These are phyloP conservation scores for Triplophysa dalaica DNA, from an alignment of 2,113 vertebrate species.

Conservation along the genomic window DNA sequence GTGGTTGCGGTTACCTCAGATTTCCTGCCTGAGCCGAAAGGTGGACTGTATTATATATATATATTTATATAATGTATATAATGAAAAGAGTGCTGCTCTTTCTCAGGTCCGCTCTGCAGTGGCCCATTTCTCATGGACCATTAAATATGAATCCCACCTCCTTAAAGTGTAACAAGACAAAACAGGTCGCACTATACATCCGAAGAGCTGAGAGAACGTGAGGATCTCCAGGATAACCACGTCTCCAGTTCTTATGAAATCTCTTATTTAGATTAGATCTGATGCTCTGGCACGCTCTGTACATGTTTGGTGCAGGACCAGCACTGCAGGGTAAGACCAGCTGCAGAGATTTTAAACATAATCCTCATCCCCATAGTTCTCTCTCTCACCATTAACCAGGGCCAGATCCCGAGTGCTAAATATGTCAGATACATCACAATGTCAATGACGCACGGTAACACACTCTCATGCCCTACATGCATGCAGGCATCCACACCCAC, in stretches of 20 bases:
- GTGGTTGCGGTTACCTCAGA: not conserved
- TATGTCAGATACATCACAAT: slow-evolving; percentile 21
- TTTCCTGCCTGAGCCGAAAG: not conserved
- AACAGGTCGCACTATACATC: slow-evolving; percentile 7
- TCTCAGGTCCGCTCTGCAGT: slow-evolving; percentile 44
- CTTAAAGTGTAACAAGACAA: not conserved
- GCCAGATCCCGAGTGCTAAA: slow-evolving; percentile 27
- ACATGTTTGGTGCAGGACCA: slow-evolving; percentile 16
- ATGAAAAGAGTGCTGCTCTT: slow-evolving; percentile 42
- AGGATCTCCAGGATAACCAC: not conserved
- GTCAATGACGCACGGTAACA: slow-evolving; percentile 14
- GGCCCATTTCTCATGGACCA: slow-evolving; percentile 56
- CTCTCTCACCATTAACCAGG: slow-evolving; percentile 22
- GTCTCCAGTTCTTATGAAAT: not conserved
- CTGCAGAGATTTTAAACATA: not conserved
- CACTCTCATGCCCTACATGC: not conserved
- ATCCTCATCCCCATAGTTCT: not conserved
- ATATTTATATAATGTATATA: no score
- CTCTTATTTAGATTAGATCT: not conserved
- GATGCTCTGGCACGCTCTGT: not conserved
- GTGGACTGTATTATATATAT: slow-evolving; percentile 21
- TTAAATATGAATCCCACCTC: slow-evolving; percentile 44
- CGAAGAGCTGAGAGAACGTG: slow-evolving; percentile 9
- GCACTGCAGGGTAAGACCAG: slow-evolving; percentile 4
- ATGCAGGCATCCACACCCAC: not conserved